These are phyloP conservation scores for Bruchidius siliquastri DNA, from an alignment of 2,888 invertebrate species.

Conservation along the genomic window DNA sequence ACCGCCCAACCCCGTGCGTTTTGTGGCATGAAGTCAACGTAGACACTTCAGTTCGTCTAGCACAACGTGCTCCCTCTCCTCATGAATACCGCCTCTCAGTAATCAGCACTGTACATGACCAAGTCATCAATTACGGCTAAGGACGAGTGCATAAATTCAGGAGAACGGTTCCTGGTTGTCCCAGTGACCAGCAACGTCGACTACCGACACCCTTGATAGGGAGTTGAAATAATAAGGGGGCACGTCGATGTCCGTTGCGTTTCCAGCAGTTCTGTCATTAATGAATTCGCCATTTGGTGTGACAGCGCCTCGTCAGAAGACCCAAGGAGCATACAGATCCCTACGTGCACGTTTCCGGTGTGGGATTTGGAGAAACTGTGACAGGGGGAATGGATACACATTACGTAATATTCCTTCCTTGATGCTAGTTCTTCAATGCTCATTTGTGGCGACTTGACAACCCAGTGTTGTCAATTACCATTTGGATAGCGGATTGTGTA, in stretches of 20 bases:
- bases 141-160: not conserved
- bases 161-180: not conserved
- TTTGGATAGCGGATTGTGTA: too few relatives aligned
- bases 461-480: too few relatives aligned
- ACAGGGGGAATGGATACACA: too few relatives aligned
- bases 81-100: not conserved
- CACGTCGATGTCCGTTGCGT: not conserved
- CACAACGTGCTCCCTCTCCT: not conserved
- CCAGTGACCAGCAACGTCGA: not conserved
- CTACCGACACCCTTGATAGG: not conserved
- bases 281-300: not conserved
- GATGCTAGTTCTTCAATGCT: too few relatives aligned
- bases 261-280: not conserved
- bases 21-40: too few relatives aligned
- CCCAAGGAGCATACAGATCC: not conserved
- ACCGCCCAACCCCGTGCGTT: too few relatives aligned
- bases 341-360: not conserved
- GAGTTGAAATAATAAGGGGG: not conserved
- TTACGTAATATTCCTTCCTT: too few relatives aligned
- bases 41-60: too few relatives aligned
- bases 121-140: not conserved
- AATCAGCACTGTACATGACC: not conserved
- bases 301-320: not conserved
- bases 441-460: too few relatives aligned
- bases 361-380: not conserved